Percentiles rank a stretch among this genome's conserved stretches.
phyloP scores from a whole-genome alignment of 2,113 vertebrate species.

The Rissa tridactyla region DNA sequence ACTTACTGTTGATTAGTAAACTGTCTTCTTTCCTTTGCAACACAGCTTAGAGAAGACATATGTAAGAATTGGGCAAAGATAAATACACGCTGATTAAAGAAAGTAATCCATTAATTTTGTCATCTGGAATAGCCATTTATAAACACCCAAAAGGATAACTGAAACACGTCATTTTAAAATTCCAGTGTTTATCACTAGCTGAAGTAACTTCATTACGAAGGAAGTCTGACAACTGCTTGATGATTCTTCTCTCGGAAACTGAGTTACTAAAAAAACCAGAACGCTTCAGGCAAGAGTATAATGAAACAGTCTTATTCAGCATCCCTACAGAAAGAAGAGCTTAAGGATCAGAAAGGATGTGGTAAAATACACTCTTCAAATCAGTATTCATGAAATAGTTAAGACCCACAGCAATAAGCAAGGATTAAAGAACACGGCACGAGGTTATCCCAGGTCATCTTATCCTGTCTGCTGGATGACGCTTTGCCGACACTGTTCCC shows the following conservation, averaged over 20 bases:
- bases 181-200: background rate
- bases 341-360: constrained; percentile 34
- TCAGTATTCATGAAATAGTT: constrained; percentile 29
- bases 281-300: background rate
- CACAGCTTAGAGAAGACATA: background rate
- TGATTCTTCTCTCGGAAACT: background rate
- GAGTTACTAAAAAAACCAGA: constrained; percentile 10
- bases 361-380: constrained; percentile 20
- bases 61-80: background rate
- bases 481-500: constrained; percentile 26
- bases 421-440: constrained; percentile 5
- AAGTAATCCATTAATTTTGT: constrained; percentile 38
- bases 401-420: constrained; percentile 20
- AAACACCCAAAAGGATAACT: constrained; percentile 17
- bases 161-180: background rate
- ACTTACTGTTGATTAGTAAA: constrained; percentile 16
- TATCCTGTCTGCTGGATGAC: constrained; percentile 23
- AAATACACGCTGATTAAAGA: constrained; percentile 23
- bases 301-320: constrained; percentile 10
- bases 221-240: background rate
- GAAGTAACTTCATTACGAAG: background rate
- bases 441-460: constrained; percentile 37
- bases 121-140: background rate
- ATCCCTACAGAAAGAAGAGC: background rate
- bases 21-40: constrained; percentile 25